phyloP scores from a whole-genome alignment of 1,140 invertebrate species.

The Drosophila tristis region DNA sequence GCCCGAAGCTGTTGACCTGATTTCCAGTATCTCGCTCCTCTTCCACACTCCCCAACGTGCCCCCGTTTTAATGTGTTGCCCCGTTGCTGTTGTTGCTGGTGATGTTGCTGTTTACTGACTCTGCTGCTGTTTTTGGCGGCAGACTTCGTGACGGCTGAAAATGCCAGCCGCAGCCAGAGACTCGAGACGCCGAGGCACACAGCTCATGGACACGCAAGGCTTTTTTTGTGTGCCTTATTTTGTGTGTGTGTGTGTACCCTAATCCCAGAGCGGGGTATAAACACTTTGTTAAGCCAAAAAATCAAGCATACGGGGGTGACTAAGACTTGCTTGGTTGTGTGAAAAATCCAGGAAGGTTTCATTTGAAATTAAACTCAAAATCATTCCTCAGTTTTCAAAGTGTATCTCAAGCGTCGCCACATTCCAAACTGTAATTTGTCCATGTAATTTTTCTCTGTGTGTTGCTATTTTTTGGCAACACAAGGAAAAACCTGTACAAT shows the following conservation, averaged over 20 bases:
- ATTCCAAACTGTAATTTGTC: slow-evolving; percentile 4
- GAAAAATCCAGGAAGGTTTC: too few species aligned
- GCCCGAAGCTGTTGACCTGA: slow-evolving; percentile 57
- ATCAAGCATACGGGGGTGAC: background rate
- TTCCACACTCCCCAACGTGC: background rate
- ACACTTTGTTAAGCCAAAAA: too few species aligned
- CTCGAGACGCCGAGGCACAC: background rate
- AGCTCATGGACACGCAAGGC: slow-evolving; percentile 57
- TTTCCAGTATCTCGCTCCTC: slow-evolving; percentile 11
- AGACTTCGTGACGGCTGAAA: slow-evolving; percentile 74
- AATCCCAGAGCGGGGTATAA: too few species aligned
- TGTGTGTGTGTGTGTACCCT: background rate
- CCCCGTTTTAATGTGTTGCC: slow-evolving; percentile 15
- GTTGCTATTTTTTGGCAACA: slow-evolving; percentile 63
- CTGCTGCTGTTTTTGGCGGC: slow-evolving; percentile 42
- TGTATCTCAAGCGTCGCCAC: too few species aligned
- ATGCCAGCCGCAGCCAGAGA: slow-evolving; percentile 39
- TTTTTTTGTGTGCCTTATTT: slow-evolving; percentile 48
- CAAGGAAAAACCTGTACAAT: slow-evolving; percentile 76
- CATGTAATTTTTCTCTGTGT: slow-evolving; percentile 21
- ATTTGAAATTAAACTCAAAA: too few species aligned
- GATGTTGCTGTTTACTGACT: slow-evolving; percentile 34
- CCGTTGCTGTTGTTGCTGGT: slow-evolving; percentile 38
- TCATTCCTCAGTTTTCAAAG: too few species aligned
- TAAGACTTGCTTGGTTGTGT: too few species aligned